phyloP scores from a whole-genome alignment of 2,113 vertebrate species.

The Helogale parvula region DNA sequence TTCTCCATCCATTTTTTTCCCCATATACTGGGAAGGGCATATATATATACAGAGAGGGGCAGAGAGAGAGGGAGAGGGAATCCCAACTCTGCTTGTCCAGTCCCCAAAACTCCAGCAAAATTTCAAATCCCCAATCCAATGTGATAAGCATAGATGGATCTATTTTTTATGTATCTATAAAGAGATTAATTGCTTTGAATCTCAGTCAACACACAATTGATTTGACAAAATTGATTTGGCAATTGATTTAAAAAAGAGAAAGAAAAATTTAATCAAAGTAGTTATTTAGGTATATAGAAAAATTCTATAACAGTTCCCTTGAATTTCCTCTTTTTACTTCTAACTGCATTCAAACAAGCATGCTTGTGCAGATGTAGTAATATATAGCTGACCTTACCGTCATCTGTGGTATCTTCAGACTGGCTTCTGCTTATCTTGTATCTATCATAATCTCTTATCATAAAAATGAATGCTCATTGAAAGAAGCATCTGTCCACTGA shows the following conservation, averaged over 20 bases:
- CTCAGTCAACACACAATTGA: not conserved
- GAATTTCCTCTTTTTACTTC: not conserved
- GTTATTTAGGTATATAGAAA: not conserved
- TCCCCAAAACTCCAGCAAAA: not conserved
- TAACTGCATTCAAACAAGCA: not conserved
- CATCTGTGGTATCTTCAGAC: not conserved
- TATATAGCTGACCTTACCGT: not conserved
- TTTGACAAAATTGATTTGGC: not conserved
- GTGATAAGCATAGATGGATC: not conserved
- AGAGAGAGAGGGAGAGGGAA: too few relatives aligned
- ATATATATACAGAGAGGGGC: too few relatives aligned
- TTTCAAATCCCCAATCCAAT: not conserved
- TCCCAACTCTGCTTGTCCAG: not conserved
- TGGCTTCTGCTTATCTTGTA: not conserved
- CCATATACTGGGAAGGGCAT: not conserved
- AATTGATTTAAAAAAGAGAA: not conserved
- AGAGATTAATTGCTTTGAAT: not conserved
- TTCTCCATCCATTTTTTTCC: not conserved
- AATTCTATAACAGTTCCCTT: not conserved
- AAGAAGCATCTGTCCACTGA: constrained; percentile 33
- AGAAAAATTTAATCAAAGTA: not conserved
- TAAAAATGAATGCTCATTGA: constrained; percentile 41
- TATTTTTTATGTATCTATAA: not conserved
- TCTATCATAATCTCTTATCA: not conserved
- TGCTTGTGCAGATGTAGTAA: not conserved